Conservation (phyloP, 2,888 invertebrate genomes). For the Cephus nigrinus region DNA sequence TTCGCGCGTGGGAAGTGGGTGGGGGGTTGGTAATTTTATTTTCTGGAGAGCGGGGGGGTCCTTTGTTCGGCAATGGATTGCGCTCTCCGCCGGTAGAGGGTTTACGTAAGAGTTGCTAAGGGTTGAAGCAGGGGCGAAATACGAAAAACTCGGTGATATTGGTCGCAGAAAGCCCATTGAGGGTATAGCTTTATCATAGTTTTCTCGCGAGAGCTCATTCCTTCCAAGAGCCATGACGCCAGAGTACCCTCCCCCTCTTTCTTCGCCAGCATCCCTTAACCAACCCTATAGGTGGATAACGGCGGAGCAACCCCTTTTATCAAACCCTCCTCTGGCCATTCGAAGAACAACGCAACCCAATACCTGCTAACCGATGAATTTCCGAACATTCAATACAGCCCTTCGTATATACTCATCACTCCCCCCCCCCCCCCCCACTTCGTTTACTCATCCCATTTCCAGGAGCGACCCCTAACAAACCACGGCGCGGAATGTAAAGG, state of each 20-base stretch:
- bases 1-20: background rate
- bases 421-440: background rate
- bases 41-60: background rate
- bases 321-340: background rate
- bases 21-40: background rate
- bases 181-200: background rate
- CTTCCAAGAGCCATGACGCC: background rate
- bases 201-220: background rate
- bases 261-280: background rate
- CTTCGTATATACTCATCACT: no score
- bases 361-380: background rate
- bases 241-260: background rate
- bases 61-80: background rate
- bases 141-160: background rate
- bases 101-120: background rate
- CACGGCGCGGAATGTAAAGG: background rate
- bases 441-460: background rate
- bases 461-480: background rate
- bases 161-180: background rate
- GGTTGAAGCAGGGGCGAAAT: background rate
- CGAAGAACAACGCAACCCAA: background rate
- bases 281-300: background rate
- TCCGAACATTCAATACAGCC: background rate
- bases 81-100: background rate
- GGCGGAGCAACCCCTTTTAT: background rate